phyloP scores from a whole-genome alignment of 2,888 invertebrate genomes.

The Drosophila kambysellisi region DNA sequence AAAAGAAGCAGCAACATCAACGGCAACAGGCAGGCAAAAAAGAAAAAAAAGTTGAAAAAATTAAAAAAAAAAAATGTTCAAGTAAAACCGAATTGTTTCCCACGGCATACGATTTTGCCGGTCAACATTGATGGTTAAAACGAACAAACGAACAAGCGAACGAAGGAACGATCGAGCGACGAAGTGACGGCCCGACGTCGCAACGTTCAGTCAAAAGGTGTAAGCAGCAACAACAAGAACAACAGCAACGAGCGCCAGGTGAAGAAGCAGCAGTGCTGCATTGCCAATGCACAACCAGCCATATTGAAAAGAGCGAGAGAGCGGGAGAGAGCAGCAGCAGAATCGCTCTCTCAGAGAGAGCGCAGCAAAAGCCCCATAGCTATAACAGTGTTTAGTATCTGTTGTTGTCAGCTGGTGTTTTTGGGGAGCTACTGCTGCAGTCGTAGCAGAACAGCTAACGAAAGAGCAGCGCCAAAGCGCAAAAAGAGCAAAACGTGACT shows the following conservation, averaged over 20 bases:
- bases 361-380: conserved; percentile 63
- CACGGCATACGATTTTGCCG: conserved; percentile 86
- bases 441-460: conserved; percentile 12
- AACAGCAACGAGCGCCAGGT: conserved; percentile 71
- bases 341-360: conserved; percentile 31
- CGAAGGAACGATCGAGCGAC: conserved; percentile 47
- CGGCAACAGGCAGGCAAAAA: conserved; percentile 59
- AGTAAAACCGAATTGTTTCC: conserved; percentile 86
- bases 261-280: conserved; percentile 69
- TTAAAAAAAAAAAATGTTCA: conserved; percentile 74
- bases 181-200: conserved; percentile 46
- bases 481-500: conserved; percentile 81
- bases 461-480: conserved; percentile 53
- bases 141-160: conserved; percentile 49
- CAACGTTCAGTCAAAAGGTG: conserved; percentile 70
- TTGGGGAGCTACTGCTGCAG: conserved; percentile 48
- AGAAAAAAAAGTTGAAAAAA: conserved; percentile 61
- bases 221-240: conserved; percentile 51
- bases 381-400: conserved; percentile 72
- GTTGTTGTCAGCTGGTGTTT: conserved; percentile 72
- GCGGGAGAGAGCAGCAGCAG: conserved; percentile 11
- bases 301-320: conserved; percentile 54
- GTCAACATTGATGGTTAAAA: conserved; percentile 85
- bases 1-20: conserved; percentile 64
- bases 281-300: conserved; percentile 58